A percentile compares a stretch with the other conserved stretches of the same genome.
Evolutionary conservation across 2,113 vertebrate genomes (phyloP).

Genomic region (Pomatostomus ruficeps): DNA sequence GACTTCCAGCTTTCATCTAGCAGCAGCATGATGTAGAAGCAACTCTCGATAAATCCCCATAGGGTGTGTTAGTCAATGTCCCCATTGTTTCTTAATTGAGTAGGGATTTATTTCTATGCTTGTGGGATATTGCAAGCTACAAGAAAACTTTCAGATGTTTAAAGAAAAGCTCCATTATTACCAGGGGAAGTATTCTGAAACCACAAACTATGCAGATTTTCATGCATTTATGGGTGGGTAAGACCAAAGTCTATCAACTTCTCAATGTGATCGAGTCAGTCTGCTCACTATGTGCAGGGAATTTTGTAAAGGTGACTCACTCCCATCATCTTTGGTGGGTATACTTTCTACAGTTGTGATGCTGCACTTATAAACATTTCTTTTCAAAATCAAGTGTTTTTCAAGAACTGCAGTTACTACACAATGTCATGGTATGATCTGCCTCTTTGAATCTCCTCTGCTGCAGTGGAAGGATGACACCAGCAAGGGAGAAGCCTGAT

Average conservation of each 20-base stretch:
- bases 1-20: not conserved
- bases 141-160: not conserved
- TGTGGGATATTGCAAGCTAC: not conserved
- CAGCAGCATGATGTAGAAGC: not conserved
- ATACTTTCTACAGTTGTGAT: not conserved
- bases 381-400: not conserved
- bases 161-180: not conserved
- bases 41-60: not conserved
- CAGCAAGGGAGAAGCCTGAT: not conserved
- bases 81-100: not conserved
- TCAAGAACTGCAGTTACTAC: not conserved
- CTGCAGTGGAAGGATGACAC: not conserved
- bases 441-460: not conserved
- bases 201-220: not conserved
- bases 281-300: not conserved
- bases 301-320: not conserved
- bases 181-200: not conserved
- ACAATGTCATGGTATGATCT: fast-evolving
- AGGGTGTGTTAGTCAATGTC: not conserved
- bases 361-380: not conserved
- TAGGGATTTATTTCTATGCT: not conserved
- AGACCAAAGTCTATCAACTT: not conserved
- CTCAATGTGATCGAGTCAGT: not conserved
- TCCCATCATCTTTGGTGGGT: not conserved
- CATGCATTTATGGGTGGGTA: not conserved